phyloP scores from a whole-genome alignment of 2,888 invertebrate species.

The Mantis religiosa region DNA sequence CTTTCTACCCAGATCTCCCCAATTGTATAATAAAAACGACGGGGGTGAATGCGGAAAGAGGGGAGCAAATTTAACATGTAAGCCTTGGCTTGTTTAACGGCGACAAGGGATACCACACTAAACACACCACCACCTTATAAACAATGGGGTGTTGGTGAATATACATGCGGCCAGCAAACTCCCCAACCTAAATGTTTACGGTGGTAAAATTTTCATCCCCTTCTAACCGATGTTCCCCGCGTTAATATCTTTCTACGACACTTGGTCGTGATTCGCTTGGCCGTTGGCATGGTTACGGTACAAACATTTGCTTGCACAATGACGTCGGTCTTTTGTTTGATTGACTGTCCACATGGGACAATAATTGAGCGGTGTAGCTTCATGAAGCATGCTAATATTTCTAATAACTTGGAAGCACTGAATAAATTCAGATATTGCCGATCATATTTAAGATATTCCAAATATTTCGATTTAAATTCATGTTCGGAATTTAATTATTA shows the following conservation, averaged over 20 bases:
- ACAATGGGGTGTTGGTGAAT: not conserved
- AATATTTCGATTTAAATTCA: too few relatives aligned
- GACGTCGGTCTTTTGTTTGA: not conserved
- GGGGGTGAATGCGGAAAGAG: not conserved
- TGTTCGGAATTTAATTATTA: too few relatives aligned
- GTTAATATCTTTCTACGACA: not conserved
- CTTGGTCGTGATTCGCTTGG: not conserved
- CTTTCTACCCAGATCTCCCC: not conserved
- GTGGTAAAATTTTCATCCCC: not conserved
- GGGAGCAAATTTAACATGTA: not conserved
- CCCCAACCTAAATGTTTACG: not conserved
- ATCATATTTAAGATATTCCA: too few relatives aligned
- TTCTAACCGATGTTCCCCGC: not conserved
- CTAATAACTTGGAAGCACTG: too few relatives aligned
- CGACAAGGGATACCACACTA: not conserved
- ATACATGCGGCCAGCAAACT: not conserved
- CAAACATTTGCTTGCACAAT: not conserved
- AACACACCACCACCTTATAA: not conserved
- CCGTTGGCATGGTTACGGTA: not conserved
- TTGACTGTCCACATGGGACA: not conserved
- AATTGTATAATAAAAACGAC: not conserved
- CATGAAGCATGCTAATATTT: too few relatives aligned
- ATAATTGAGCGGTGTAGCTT: not conserved
- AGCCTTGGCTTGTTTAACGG: not conserved
- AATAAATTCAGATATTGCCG: too few relatives aligned